Base-by-base conservation (phyloP, 2,797 vertebrate species). In the Hephaestus fuliginosus region DNA sequence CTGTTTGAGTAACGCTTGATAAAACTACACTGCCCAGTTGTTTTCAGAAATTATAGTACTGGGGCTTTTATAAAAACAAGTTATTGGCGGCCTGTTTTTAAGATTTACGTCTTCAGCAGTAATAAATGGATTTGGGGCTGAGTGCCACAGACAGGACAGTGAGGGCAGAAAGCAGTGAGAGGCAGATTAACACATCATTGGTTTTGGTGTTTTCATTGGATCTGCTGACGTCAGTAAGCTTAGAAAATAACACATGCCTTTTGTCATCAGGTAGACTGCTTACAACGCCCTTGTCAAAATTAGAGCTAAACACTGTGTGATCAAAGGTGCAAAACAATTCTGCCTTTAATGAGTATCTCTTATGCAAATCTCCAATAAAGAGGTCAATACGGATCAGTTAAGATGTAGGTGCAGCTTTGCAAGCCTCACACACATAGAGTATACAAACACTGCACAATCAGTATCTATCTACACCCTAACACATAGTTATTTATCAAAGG, bases 401-500 rank as follows among this genome's bases (percentile, higher is more conserved):
- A 65, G 25, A 41, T 4, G 4, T 8, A 53, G 25, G 44, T 39
- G 28, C 28, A 67, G 14, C 12, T 73, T 60, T 53, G 39, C n/a
- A 39, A 17, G 49, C 57, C 12, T 25, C 22, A 25, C 22, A 53
- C 22, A 55, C n/a, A 55, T 14, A 25, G 0, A 46, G 44, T 46
- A 48, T 6, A 78, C 18, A 57, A n/a, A 33, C 12, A 28, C 25
- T 28, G 13, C 25, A 57, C 12, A 14, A 56, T 48, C 58, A 2
- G 28, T 22, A 13, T 52, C n/a, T 62, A 22, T 44, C 10, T 5
- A 20, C 17, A n/a, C 13, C 43, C 6, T 10, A 49, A 49, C 4
- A 8, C 77, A 46, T 17, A 13, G 11, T 55, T 43, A 36, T 41
- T 72, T 49, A 58, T 70, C 49, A 77, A 28, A n/a, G 25, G 43